A percentile compares a stretch with the other conserved stretches of the same genome.
These are phyloP conservation scores for Thunnus albacares DNA, from an alignment of 2,797 vertebrate genomes.

Conservation along the genomic window DNA sequence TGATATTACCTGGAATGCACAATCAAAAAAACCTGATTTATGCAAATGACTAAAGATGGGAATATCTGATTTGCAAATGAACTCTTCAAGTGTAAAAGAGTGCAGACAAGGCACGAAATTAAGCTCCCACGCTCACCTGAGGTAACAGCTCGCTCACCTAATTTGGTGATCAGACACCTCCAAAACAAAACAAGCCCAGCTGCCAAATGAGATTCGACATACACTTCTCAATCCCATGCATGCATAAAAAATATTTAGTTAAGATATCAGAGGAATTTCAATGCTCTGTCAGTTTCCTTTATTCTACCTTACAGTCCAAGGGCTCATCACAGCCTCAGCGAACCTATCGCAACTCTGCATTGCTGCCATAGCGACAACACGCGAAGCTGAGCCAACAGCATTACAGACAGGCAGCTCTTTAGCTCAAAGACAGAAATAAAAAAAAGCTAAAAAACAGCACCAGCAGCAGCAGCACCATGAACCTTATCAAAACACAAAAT, in stretches of 20 bases:
- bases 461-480: constrained; percentile 48
- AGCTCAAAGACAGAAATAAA: constrained; percentile 74
- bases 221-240: constrained; percentile 15
- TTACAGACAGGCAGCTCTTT: constrained; percentile 68
- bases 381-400: constrained; percentile 70
- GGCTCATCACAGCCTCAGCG: constrained; percentile 46
- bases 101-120: constrained; percentile 66
- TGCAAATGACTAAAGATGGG: no score
- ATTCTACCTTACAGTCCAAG: constrained; percentile 38
- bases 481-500: constrained; percentile 36
- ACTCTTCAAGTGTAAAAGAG: constrained; percentile 19
- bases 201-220: constrained; percentile 41
- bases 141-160: constrained; percentile 42
- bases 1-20: no score
- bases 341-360: constrained; percentile 58
- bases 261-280: constrained; percentile 15
- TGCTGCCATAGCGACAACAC: constrained; percentile 80
- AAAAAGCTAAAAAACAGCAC: constrained; percentile 30
- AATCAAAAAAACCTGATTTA: no score
- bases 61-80: no score
- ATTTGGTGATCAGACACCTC: constrained; percentile 46
- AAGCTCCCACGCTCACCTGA: constrained; percentile 35
- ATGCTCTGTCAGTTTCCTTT: constrained; percentile 10
- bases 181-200: background rate
- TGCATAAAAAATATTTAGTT: constrained; percentile 6